Evolutionary conservation across 2,888 invertebrate genomes (phyloP).

Genomic region (Agrotis puta): DNA sequence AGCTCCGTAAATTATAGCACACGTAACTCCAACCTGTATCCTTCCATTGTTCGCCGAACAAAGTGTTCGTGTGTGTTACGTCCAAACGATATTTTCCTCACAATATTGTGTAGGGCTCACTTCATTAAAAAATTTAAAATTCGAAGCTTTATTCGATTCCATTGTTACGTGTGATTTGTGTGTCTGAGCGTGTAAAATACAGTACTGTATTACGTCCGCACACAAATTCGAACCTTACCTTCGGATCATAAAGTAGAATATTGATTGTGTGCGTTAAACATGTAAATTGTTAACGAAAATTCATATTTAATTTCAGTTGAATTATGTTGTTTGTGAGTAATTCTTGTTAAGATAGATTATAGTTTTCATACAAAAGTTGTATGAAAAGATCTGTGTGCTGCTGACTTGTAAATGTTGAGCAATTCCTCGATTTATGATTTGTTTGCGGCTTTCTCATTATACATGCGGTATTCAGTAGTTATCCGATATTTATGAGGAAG

Average conservation of each 20-base stretch:
- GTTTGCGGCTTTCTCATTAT: slow-evolving; percentile 53
- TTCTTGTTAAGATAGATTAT: slow-evolving; percentile 75
- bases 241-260: slow-evolving; percentile 64
- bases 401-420: slow-evolving; percentile 78
- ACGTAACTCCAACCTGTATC: slow-evolving; percentile 39
- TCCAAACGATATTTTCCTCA: slow-evolving; percentile 82
- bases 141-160: slow-evolving; percentile 84
- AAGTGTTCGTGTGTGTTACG: slow-evolving; percentile 71
- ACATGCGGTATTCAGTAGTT: slow-evolving; percentile 46
- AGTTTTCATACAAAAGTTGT: slow-evolving; percentile 57
- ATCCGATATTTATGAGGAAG: slow-evolving; percentile 56
- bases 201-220: slow-evolving; percentile 72
- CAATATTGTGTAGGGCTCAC: slow-evolving; percentile 85
- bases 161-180: slow-evolving; percentile 88
- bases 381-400: slow-evolving; percentile 44
- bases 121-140: slow-evolving; percentile 89
- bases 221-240: slow-evolving; percentile 71
- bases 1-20: slow-evolving; percentile 31
- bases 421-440: slow-evolving; percentile 60
- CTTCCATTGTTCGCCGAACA: slow-evolving; percentile 48
- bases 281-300: slow-evolving; percentile 70
- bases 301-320: slow-evolving; percentile 81
- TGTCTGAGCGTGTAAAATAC: slow-evolving; percentile 82
- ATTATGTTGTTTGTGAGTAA: slow-evolving; percentile 76
- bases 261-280: slow-evolving; percentile 50